Evolutionary conservation across 2,113 vertebrate genomes (phyloP), one percentile per base, ranked within the genome.

Genomic region (Psephotus haematonotus): DNA sequence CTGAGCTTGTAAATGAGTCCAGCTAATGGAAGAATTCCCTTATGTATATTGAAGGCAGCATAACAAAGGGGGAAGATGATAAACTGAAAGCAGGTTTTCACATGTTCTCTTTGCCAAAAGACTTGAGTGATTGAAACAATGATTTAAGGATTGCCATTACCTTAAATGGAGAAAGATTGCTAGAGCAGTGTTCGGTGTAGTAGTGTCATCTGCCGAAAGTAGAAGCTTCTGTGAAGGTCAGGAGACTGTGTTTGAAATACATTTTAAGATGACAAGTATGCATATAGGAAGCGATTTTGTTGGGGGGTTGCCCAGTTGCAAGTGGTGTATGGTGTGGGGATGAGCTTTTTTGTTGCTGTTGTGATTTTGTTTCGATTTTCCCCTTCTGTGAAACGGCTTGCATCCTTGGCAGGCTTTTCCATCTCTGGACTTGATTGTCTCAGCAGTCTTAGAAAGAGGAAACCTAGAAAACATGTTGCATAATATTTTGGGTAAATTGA

Each of bases 371-470:
- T 59, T 11, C 9, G 6, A 18, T 33, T 43, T 53, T 41, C 3
- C 3, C 18, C 6, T 15, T 55, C 52, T 69, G 11, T 22, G 35
- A 1, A 82, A 71, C 6, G 13, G 31, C 28, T 69, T 41, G 24
- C 0, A 0, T 57, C 57, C 68, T 86, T 90, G 49, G 64, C 83
- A 13, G 31, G 22, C 46, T 82, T 90, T 88, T 22, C 76, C 6
- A 0, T 90, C 31, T 77, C 79, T 82, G 82, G 59, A 49, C 24
- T 80, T 17, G 22, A 70, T 83, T 95, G 79, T 86, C 53, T 88
- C 71, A 81, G 59, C 90, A 80, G 53, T 82, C 92, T 59, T 94
- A 94, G 96, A 96, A 95, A 88, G 96, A 95, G 79, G 68, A 95
- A 96, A 86, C 88, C 90, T 96, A 94, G 95, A 97, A 94, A 92